Evolutionary conservation across 2,113 vertebrate species (phyloP), one percentile per base, ranked within the genome.

Genomic region (Apistogramma diplotaenia): DNA sequence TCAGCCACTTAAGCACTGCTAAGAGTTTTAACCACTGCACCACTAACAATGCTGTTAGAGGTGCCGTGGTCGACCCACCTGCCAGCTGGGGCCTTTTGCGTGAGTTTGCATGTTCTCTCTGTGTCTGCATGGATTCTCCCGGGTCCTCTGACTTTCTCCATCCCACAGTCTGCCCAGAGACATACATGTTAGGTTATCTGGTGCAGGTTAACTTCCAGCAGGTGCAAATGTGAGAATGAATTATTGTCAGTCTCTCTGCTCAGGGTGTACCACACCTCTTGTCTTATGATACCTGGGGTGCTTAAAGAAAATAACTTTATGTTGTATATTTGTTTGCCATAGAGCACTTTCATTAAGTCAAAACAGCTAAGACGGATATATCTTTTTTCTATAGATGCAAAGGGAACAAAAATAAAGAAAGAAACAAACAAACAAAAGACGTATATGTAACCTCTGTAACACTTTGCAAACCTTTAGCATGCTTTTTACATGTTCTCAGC

Each of bases 231-330:
- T 27, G 23, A 46, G 23, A 23, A 43, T 1, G 15, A 46, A 27
- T 67, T 25, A 25, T 8, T 18, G 5, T 1, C 4, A 10, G 8
- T 65, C 21, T 67, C 25, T 27, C 43, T 67, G 61, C 4, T 23
- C 61, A 65, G 21, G 21, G 21, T 0, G 8, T 46, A 65, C 15
- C 37, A 11, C 37, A 65, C 37, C 37, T 65, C 21, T 65, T 65
- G 0, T 4, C 37, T 18, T 0, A 43, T 43, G 0, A 67, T 21
- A 46, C 9, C 35, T 37, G 35, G 35, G 9, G 3, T 37, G 35
- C 35, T 37, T 11, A 67, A 46, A 19, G 15, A 67, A 27, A 1
- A 67, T 7, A 46, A 18, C 15, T 46, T 25, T 0, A 40, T 67
- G 37, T 67, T 67, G 4, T 65, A 8, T 8, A 65, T 27, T 21